phyloP scores from a whole-genome alignment of 2,797 vertebrate genomes.

The Pelodytes ibericus region DNA sequence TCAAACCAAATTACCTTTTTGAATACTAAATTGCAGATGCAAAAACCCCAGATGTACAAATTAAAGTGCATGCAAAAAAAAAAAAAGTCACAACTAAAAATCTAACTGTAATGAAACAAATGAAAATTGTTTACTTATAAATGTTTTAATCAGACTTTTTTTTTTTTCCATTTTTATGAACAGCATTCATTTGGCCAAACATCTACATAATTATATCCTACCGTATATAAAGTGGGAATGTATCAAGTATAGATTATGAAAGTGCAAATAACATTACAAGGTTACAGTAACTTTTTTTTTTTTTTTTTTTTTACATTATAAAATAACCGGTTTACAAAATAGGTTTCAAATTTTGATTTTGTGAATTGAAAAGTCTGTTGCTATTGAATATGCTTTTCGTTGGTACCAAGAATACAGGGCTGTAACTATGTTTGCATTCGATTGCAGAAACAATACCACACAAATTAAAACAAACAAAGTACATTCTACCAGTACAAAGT shows the following conservation, averaged over 20 bases:
- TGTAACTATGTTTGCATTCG: slow-evolving; percentile 75
- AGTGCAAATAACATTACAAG: slow-evolving; percentile 99
- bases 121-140: slow-evolving; percentile 78
- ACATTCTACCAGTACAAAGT: slow-evolving; percentile 67
- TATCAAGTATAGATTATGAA: slow-evolving; percentile 99
- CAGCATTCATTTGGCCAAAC: slow-evolving; percentile 97
- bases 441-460: slow-evolving; percentile 72
- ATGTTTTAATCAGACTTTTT: slow-evolving; percentile 82
- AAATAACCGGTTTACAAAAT: slow-evolving; percentile 97
- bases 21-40: too few species aligned
- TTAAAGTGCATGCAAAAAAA: neutral
- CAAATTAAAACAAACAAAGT: slow-evolving; percentile 70
- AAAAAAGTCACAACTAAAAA: slow-evolving; percentile 31
- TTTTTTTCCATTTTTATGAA: slow-evolving; percentile 83
- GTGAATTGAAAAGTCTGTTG: slow-evolving; percentile 82
- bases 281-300: slow-evolving; percentile 83
- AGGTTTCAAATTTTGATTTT: slow-evolving; percentile 80
- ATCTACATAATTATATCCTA: slow-evolving; percentile 88
- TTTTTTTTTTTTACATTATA: slow-evolving; percentile 90
- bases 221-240: slow-evolving; percentile 99
- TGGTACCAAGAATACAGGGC: slow-evolving; percentile 84
- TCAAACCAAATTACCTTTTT: too few species aligned
- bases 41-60: too few species aligned
- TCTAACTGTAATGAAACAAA: slow-evolving; percentile 66
- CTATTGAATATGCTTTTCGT: slow-evolving; percentile 73